These are phyloP conservation scores for Amblyjoppa fuscipennis DNA, from an alignment of 2,888 invertebrate genomes.

Conservation along the genomic window DNA sequence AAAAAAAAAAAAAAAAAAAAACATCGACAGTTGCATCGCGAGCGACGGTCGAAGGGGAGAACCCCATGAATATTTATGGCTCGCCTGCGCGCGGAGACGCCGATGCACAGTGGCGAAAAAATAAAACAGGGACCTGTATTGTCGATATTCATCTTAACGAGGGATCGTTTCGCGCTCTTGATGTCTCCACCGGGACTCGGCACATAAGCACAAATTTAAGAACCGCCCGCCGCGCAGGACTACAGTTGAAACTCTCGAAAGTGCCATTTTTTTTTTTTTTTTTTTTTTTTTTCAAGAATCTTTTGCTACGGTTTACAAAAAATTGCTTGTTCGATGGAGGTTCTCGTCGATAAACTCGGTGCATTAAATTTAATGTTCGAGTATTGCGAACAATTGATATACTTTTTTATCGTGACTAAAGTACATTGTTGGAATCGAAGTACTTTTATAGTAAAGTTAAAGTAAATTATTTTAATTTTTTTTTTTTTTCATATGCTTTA, in stretches of 20 bases:
- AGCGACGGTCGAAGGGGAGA: not conserved
- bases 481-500: too few relatives aligned
- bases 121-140: constrained; percentile 42
- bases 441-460: too few relatives aligned
- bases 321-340: too few relatives aligned
- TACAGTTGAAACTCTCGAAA: constrained; percentile 16
- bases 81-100: constrained; percentile 1
- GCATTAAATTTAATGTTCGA: too few relatives aligned
- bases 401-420: too few relatives aligned
- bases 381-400: too few relatives aligned
- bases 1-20: not conserved
- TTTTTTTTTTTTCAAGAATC: not conserved
- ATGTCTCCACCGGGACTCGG: constrained; percentile 55
- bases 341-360: too few relatives aligned
- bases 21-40: not conserved
- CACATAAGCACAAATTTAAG: constrained; percentile 20
- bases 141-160: constrained; percentile 68
- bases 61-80: constrained; percentile 10
- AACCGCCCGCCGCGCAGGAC: not conserved
- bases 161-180: constrained; percentile 61
- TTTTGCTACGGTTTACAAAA: not conserved
- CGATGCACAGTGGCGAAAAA: constrained; percentile 46
- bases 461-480: too few relatives aligned
- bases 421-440: too few relatives aligned
- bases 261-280: not conserved